Base-by-base conservation (phyloP, 2,888 invertebrate species). In the Dichetophora obliterata region DNA sequence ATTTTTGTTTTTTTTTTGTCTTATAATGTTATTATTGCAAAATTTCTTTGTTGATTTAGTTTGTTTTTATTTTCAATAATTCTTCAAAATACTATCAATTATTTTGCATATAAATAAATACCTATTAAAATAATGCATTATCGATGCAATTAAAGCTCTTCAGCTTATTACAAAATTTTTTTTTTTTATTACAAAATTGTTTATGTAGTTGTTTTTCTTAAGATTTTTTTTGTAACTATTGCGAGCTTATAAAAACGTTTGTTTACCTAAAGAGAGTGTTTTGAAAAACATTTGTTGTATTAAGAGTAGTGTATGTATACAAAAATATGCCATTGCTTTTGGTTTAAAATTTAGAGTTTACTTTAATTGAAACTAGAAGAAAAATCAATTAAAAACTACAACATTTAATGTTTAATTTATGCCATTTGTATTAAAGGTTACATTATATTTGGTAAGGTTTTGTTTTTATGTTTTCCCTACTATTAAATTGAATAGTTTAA, bases 391-490 rank as follows among this genome's bases (percentile, higher is more conserved):
- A 43, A 43, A 43, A 5, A 43, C n/a, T 76, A 75, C 61, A 68
- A 75, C 63, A 76, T 80, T 76, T 77, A 80, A 80, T 75, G 76
- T 75, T 80, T 82, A 77, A 81, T 80, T 79, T 77, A 83, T 81
- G 80, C 77, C 83, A 77, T 78, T 78, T 77, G 73, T 80, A 70
- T 81, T 75, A 83, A 82, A 83, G 85, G 85, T 83, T 83, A 83
- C 80, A 82, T 80, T 77, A 79, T 80, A 48, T 31, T 73, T 81
- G 80, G 79, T 77, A 78, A 77, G 78, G 75, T 79, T 57, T 77
- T 80, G 8, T 71, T 77, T 63, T 61, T 61, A 34, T 75, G 52
- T 77, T 76, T 63, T 65, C 61, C 22, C 19, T 68, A 31, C 57
- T 78, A 79, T 77, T 78, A 22, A 43, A 50, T 69, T 50, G 22